Evolutionary conservation across 1,140 invertebrate species (phyloP), one percentile per base, ranked within the genome.

Genomic region (Lucilia sericata): DNA sequence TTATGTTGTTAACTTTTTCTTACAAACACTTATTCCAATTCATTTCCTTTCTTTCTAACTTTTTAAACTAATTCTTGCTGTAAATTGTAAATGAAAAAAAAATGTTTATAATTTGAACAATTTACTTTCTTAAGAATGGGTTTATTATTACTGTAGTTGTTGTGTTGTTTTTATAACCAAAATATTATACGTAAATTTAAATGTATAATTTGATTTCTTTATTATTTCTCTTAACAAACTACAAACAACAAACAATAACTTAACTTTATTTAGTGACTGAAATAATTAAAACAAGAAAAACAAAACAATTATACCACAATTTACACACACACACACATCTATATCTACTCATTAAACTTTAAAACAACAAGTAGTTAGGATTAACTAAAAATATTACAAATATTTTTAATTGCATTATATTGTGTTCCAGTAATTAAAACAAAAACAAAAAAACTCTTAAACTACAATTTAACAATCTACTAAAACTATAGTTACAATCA

Each of bases 351-450:
- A 30, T 30, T 30, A 30, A 30, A 30, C 25, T 30, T 30, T 30
- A 30, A 30, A 30, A 80, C 34, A 80, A 49, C 76, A 49, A 19
- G 76, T 80, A 80, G 76, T 80, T 80, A 80, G 76, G 76, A 80
- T 80, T 80, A 80, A 49, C 76, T 21, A 80, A 80, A 70, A 70
- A 70, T 55, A 70, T 21, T 21, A 70, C 65, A 70, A 70, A 70
- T 70, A 70, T 21, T 19, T 55, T 70, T 21, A 70, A 19, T 70
- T 70, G 65, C 65, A 70, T 70, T 70, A 70, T 21, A 70, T 21
- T 70, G n/a, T 60, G 55, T 60, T 60, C 14, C 14, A 60, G 14
- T 60, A 60, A 60, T 60, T 60, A 14, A 60, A 60, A 60, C 7
- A n/a, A n/a, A n/a, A 60, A n/a, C 7, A n/a, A 60, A n/a, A 0